phyloP scores from a whole-genome alignment of 2,113 vertebrate genomes.

The Apus apus region DNA sequence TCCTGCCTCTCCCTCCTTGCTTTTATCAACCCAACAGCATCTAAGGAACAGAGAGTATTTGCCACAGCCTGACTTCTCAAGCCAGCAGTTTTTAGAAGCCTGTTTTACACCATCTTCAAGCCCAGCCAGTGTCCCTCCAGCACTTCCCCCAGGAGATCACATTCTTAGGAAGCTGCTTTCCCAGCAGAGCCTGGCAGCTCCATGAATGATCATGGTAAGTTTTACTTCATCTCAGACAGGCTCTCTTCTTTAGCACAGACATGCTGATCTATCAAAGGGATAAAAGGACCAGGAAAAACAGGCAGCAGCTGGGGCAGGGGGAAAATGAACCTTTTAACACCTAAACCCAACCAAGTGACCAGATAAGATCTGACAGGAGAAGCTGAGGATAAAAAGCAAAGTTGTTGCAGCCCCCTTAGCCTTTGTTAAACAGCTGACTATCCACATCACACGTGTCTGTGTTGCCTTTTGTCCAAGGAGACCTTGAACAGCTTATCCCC shows the following conservation, averaged over 20 bases:
- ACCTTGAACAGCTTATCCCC: background rate
- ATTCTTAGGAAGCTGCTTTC: background rate
- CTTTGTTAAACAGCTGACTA: no score
- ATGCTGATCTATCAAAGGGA: background rate
- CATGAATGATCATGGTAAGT: background rate
- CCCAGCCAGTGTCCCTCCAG: accelerated
- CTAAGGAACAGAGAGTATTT: background rate
- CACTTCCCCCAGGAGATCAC: background rate
- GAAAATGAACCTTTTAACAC: background rate
- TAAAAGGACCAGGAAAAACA: background rate
- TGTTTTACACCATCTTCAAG: background rate
- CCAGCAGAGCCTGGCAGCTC: background rate
- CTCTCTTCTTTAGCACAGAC: background rate
- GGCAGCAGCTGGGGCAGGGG: background rate
- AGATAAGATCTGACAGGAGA: accelerated
- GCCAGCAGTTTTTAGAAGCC: background rate
- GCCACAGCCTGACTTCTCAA: background rate
- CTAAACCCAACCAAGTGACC: background rate
- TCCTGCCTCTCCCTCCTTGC: no score
- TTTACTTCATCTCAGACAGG: background rate
- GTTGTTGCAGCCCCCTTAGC: background rate
- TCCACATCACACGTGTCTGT: accelerated
- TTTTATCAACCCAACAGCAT: background rate
- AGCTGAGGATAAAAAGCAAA: background rate
- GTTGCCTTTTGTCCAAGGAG: background rate